Percentiles rank a stretch among this genome's conserved stretches.
phyloP scores from a whole-genome alignment of 2,888 invertebrate species.

The Ophioninae sp. region DNA sequence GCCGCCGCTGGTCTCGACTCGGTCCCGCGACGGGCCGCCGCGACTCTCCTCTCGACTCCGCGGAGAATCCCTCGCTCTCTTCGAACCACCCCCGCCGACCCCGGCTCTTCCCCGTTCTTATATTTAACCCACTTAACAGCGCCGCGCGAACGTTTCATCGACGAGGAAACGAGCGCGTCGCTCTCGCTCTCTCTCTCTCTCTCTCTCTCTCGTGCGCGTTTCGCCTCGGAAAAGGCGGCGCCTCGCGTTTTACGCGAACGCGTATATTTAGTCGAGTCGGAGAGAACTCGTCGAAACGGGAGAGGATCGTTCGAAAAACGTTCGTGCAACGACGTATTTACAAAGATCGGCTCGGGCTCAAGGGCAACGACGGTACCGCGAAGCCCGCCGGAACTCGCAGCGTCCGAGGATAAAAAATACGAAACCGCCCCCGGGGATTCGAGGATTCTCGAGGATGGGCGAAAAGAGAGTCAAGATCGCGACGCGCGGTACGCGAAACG shows the following conservation, averaged over 20 bases:
- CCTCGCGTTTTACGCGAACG: conserved; percentile 16
- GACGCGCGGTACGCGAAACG: conserved; percentile 43
- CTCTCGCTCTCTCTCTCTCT: no score
- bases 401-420: no score
- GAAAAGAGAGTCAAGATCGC: conserved; percentile 26
- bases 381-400: no score
- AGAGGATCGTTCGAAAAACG: conserved; percentile 25
- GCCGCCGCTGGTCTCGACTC: conserved; percentile 28
- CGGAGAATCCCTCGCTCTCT: conserved; percentile 33
- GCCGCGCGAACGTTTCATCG: conserved; percentile 66
- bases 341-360: no score
- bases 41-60: conserved; percentile 37
- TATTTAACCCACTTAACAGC: conserved; percentile 69
- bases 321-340: conserved; percentile 43
- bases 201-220: no score
- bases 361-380: no score
- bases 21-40: conserved; percentile 45
- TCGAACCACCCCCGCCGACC: conserved; percentile 30
- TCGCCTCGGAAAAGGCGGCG: no score
- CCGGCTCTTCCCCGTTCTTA: conserved; percentile 60
- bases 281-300: conserved; percentile 15
- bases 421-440: no score
- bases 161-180: conserved; percentile 64
- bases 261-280: conserved; percentile 25
- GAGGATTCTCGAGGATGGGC: no score